Conservation (phyloP, 64 coral and sea anemone genomes). For the Montipora sp. region DNA sequence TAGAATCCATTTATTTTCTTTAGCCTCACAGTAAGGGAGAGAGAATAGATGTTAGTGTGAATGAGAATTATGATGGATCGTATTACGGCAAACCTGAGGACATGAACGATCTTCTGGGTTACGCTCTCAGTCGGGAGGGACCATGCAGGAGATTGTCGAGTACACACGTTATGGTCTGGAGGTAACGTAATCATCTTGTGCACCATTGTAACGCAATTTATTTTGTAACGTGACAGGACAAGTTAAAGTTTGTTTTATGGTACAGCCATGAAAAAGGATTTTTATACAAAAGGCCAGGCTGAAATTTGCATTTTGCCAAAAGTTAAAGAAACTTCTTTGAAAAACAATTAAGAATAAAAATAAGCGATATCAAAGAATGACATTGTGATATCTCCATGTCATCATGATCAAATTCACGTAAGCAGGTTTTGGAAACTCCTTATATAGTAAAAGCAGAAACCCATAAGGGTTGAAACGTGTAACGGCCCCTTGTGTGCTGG, state of each 20-base stretch:
- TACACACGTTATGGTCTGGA: slow-evolving; percentile 74
- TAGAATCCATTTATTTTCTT: slow-evolving; percentile 7
- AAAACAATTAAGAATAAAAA: no score
- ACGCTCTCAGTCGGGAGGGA: slow-evolving; percentile 90
- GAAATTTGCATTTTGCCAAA: no score
- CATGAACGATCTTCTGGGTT: slow-evolving; percentile 84
- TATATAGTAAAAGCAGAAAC: no score
- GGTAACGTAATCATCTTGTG: background rate
- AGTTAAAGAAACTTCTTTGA: no score
- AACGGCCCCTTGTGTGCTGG: no score
- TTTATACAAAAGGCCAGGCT: no score
- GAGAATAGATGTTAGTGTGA: slow-evolving; percentile 97
- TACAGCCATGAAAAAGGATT: background rate
- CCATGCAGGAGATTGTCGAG: slow-evolving; percentile 73
- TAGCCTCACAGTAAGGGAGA: slow-evolving; percentile 99
- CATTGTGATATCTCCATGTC: no score
- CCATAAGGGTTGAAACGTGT: no score
- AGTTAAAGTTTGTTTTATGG: no score
- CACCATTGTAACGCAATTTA: slow-evolving; percentile 26
- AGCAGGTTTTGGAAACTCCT: no score
- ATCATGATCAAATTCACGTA: no score
- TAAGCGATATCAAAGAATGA: no score
- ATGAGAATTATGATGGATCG: slow-evolving; percentile 93
- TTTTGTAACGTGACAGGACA: background rate
- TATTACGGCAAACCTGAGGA: slow-evolving; percentile 88